These are phyloP conservation scores for Thalassarche chlororhynchos DNA, from an alignment of 2,113 vertebrate species.

Conservation along the genomic window DNA sequence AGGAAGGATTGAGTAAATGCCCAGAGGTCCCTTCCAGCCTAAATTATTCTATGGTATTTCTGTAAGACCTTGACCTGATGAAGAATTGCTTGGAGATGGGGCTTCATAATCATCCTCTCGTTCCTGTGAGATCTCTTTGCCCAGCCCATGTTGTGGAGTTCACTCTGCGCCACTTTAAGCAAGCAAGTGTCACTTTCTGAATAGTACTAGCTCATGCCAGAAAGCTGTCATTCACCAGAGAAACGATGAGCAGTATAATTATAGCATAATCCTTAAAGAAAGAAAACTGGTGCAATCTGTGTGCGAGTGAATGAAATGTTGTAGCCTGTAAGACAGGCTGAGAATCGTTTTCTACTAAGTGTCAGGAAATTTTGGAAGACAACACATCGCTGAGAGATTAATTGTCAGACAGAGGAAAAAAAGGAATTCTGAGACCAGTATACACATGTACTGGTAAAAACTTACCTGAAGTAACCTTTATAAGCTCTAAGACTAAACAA, in stretches of 20 bases:
- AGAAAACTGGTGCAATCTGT: not conserved
- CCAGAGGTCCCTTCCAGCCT: not conserved
- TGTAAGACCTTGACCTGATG: not conserved
- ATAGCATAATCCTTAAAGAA: not conserved
- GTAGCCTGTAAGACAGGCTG: not conserved
- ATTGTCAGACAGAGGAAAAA: not conserved
- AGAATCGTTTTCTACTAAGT: not conserved
- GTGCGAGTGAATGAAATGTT: not conserved
- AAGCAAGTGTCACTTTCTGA: not conserved
- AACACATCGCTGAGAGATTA: fast-evolving
- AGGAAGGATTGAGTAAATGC: not conserved
- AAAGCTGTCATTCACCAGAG: not conserved
- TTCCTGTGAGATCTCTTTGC: not conserved
- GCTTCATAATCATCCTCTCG: not conserved
- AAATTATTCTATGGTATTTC: not conserved
- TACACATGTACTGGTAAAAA: not conserved
- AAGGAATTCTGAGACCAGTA: not conserved
- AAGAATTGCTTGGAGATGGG: not conserved
- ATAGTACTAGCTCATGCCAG: not conserved
- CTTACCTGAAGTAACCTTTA: not conserved
- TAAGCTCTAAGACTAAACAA: not conserved
- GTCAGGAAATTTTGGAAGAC: not conserved
- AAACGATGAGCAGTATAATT: not conserved
- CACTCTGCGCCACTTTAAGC: not conserved
- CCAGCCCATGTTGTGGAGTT: not conserved